Percentiles rank a stretch among this genome's conserved stretches.
Conservation (phyloP, 2,888 invertebrate species). For the Volucella bombylans region DNA sequence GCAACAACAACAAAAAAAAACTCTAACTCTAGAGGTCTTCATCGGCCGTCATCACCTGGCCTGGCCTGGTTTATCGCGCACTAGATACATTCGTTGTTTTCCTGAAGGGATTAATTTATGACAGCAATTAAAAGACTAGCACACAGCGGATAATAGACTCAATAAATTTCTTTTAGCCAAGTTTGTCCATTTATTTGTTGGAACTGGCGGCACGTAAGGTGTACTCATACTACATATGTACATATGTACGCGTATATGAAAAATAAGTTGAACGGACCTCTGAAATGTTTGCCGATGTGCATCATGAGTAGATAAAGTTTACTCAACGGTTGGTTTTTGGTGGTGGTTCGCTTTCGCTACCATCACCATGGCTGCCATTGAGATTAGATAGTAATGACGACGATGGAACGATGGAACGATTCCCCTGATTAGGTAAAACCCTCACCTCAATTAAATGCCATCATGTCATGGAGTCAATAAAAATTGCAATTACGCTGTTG, state of each 20-base stretch:
- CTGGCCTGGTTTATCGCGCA: conserved; percentile 12
- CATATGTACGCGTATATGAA: neutral
- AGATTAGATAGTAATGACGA: conserved; percentile 46
- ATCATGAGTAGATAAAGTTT: conserved; percentile 37
- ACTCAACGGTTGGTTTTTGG: conserved; percentile 18
- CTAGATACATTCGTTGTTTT: conserved; percentile 61
- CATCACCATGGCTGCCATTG: conserved; percentile 13
- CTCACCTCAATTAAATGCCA: conserved; percentile 18
- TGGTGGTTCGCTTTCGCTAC: conserved; percentile 9
- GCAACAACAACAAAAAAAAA: neutral
- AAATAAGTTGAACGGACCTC: conserved; percentile 9
- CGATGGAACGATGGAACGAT: neutral
- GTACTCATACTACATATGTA: neutral
- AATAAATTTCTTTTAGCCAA: conserved; percentile 54
- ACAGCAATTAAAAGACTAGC: conserved; percentile 78
- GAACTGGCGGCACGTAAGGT: conserved; percentile 1
- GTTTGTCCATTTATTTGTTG: conserved; percentile 36
- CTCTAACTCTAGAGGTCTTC: neutral
- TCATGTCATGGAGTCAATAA: conserved; percentile 36
- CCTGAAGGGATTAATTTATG: conserved; percentile 81
- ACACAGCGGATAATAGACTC: conserved; percentile 49
- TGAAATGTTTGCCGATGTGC: conserved; percentile 55
- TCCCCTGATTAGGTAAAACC: conserved; percentile 28
- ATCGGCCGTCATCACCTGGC: neutral
- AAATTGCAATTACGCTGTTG: conserved; percentile 35